Percentiles rank a stretch among this genome's conserved stretches.
Conservation (phyloP, 2,113 vertebrate genomes). For the Setophaga kirtlandii region DNA sequence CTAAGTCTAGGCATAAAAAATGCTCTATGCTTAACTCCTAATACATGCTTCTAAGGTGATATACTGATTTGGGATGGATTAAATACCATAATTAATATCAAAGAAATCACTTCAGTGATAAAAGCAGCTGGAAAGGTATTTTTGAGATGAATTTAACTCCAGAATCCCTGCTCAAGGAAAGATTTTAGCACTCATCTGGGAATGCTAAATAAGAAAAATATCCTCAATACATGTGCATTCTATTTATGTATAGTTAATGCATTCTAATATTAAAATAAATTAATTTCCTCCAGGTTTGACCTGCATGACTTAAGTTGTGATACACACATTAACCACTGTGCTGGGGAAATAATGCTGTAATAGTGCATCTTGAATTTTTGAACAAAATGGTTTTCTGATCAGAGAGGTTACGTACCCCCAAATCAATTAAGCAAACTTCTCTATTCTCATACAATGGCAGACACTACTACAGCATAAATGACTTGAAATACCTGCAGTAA, state of each 20-base stretch:
- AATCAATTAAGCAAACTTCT: not conserved
- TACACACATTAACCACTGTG: not conserved
- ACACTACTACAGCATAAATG: not conserved
- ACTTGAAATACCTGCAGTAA: not conserved
- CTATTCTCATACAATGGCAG: not conserved
- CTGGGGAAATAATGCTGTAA: not conserved
- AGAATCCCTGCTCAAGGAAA: not conserved
- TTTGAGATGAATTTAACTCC: not conserved
- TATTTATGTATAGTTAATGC: not conserved
- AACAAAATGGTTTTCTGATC: not conserved
- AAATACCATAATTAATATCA: not conserved
- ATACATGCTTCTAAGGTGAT: not conserved
- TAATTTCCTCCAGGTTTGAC: not conserved
- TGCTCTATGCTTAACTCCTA: not conserved
- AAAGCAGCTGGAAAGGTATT: not conserved
- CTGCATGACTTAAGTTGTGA: not conserved
- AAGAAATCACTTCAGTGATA: not conserved
- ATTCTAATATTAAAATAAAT: not conserved
- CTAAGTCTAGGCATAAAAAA: not conserved
- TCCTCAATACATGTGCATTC: not conserved
- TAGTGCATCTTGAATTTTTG: not conserved
- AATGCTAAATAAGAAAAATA: not conserved
- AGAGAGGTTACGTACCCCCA: not conserved
- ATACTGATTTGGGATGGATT: not conserved
- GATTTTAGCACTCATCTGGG: not conserved